phyloP scores from a whole-genome alignment of 2,797 vertebrate genomes.

The Myiotriccus ornatus region DNA sequence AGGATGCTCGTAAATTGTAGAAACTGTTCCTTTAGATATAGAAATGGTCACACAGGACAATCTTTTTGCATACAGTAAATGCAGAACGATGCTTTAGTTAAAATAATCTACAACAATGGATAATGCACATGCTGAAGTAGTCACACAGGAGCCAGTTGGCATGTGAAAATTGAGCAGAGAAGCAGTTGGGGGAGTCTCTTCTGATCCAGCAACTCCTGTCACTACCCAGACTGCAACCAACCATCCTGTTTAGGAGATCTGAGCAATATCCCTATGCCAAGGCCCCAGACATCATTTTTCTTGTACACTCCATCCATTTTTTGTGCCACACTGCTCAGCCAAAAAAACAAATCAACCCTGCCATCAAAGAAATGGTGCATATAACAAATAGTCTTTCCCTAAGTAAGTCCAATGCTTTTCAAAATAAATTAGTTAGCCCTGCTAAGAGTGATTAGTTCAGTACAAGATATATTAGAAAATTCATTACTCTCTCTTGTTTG shows the following conservation, averaged over 20 bases:
- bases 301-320: neutral
- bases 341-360: neutral
- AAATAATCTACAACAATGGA: neutral
- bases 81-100: neutral
- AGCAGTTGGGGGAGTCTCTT: neutral
- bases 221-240: neutral
- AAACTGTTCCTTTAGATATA: neutral
- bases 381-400: constrained; percentile 59
- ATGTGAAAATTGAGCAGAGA: neutral
- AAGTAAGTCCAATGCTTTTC: constrained; percentile 30
- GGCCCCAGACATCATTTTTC: neutral
- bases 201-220: fast-evolving
- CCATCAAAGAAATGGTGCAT: constrained; percentile 30
- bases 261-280: neutral
- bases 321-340: neutral
- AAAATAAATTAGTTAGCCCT: constrained; percentile 9
- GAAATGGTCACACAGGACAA: neutral
- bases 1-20: neutral
- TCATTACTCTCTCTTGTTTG: constrained; percentile 19
- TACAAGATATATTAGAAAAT: constrained; percentile 35
- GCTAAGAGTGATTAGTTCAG: constrained; percentile 36
- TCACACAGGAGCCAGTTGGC: neutral
- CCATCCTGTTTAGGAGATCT: fast-evolving
- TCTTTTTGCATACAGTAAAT: neutral
- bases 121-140: neutral